These are phyloP conservation scores for Lepidurus apus DNA, from an alignment of 1,140 invertebrate species.

Conservation along the genomic window DNA sequence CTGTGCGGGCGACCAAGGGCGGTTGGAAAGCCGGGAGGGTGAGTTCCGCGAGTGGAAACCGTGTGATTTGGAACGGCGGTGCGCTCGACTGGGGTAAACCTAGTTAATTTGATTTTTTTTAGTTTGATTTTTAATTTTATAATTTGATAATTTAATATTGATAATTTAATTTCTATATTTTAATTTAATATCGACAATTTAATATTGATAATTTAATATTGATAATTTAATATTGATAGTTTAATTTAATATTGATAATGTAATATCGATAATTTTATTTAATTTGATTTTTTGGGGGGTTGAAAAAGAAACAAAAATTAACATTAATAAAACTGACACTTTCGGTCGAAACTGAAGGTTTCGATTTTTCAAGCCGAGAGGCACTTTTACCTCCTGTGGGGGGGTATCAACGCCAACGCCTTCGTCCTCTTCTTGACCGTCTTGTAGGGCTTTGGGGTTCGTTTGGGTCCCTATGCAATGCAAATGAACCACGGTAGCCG, in stretches of 20 bases:
- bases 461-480: constrained; percentile 34
- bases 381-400: neutral
- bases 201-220: neutral
- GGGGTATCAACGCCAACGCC: constrained; percentile 29
- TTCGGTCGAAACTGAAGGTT: no score
- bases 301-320: neutral
- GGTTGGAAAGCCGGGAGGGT: constrained; percentile 2
- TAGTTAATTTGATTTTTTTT: neutral
- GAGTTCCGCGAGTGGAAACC: neutral
- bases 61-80: neutral
- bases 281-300: neutral
- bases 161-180: neutral
- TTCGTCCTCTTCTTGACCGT: constrained; percentile 18
- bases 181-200: neutral
- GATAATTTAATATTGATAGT: neutral
- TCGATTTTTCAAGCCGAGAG: neutral
- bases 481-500: constrained; percentile 27
- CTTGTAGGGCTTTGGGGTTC: neutral
- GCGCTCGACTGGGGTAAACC: neutral
- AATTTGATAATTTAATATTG: neutral
- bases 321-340: neutral
- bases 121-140: neutral
- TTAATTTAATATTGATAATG: neutral
- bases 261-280: neutral
- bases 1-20: constrained; percentile 28